phyloP scores from a whole-genome alignment of 2,888 invertebrate genomes.

The Drosophila greeni region DNA sequence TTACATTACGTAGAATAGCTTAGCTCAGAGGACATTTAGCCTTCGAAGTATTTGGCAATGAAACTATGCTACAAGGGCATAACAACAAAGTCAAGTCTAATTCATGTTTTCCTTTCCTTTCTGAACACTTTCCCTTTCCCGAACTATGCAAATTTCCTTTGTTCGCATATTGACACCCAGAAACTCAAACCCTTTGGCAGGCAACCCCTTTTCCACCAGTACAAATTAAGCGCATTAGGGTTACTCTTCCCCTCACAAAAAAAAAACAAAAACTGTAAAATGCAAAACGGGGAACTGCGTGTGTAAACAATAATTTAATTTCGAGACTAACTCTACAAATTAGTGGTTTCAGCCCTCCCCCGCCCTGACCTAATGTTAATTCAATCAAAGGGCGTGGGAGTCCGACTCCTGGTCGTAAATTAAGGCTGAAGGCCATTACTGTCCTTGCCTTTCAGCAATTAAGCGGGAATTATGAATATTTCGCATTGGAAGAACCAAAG shows the following conservation, averaged over 20 bases:
- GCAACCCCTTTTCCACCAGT: conserved; percentile 32
- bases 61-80: background rate
- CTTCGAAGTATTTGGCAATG: no score
- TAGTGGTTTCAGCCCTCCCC: conserved; percentile 68
- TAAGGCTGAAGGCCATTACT: conserved; percentile 37
- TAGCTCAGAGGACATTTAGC: background rate
- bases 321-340: conserved; percentile 73
- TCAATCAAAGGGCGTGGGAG: conserved; percentile 31
- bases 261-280: conserved; percentile 10
- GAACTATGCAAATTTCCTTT: conserved; percentile 54
- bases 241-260: conserved; percentile 44
- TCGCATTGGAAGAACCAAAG: conserved; percentile 6
- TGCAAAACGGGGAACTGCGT: conserved; percentile 23
- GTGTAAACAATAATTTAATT: conserved; percentile 77
- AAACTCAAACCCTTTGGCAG: conserved; percentile 20
- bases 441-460: conserved; percentile 46
- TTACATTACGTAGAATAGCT: background rate
- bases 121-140: background rate
- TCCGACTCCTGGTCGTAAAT: conserved; percentile 16
- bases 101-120: conserved; percentile 37
- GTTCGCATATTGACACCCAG: conserved; percentile 55
- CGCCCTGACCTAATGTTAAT: conserved; percentile 26
- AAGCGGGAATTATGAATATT: conserved; percentile 43
- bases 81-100: conserved; percentile 44
- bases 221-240: conserved; percentile 37